These are phyloP conservation scores for Rhyacophila evoluta DNA, from an alignment of 2,888 invertebrate genomes.

Conservation along the genomic window DNA sequence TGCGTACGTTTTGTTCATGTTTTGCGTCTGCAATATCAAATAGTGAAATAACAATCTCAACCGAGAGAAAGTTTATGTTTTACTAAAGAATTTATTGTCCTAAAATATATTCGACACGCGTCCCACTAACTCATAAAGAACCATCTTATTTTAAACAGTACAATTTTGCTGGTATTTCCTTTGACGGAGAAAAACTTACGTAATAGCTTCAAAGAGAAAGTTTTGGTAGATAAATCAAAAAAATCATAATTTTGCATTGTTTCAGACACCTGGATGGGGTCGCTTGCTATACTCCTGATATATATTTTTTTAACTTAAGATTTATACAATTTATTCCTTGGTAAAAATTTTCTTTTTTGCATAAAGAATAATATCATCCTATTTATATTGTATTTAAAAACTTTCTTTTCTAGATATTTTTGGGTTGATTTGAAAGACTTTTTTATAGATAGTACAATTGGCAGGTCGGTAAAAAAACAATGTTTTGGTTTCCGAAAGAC, in stretches of 20 bases:
- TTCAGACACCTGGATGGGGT: slow-evolving; percentile 26
- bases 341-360: slow-evolving; percentile 20
- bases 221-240: slow-evolving; percentile 40
- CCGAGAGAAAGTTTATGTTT: background rate
- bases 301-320: background rate
- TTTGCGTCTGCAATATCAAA: slow-evolving; percentile 1
- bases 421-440: background rate
- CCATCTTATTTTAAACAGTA: slow-evolving; percentile 13
- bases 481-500: too few relatives aligned
- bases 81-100: background rate
- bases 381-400: background rate
- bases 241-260: slow-evolving; percentile 45
- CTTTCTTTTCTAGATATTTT: background rate
- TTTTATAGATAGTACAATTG: too few relatives aligned
- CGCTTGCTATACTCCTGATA: slow-evolving; percentile 3
- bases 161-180: slow-evolving; percentile 13
- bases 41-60: background rate
- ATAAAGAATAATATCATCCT: background rate
- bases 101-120: slow-evolving; percentile 5
- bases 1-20: background rate
- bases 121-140: background rate
- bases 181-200: slow-evolving; percentile 1
- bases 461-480: too few relatives aligned
- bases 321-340: slow-evolving; percentile 15
- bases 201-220: slow-evolving; percentile 32